Evolutionary conservation across 2,797 vertebrate species (phyloP).

Genomic region (Enteromius mattozi): DNA sequence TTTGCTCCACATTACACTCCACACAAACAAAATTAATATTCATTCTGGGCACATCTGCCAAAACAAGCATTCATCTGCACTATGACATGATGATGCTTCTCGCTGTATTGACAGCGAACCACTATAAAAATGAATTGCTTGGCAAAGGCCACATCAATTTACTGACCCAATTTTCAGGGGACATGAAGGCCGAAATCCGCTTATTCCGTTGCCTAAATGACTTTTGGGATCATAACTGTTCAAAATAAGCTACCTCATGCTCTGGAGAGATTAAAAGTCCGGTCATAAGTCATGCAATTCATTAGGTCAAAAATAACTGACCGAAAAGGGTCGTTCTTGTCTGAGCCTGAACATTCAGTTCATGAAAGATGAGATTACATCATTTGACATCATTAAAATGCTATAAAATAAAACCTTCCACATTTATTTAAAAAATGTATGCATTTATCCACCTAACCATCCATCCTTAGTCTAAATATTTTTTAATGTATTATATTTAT

Average conservation of each 20-base stretch:
- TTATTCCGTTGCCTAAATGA: constrained; percentile 64
- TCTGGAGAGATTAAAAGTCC: constrained; percentile 38
- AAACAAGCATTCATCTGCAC: constrained; percentile 61
- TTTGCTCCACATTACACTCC: constrained; percentile 26
- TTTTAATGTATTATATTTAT: not conserved
- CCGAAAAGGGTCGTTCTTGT: not conserved
- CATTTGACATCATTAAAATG: not conserved
- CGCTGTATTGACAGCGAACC: constrained; percentile 69
- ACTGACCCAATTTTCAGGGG: constrained; percentile 72
- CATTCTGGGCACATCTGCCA: constrained; percentile 65
- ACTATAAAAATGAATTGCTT: constrained; percentile 69
- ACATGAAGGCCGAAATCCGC: constrained; percentile 67
- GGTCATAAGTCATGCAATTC: constrained; percentile 47
- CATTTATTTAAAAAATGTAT: not conserved
- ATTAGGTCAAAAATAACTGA: constrained; percentile 35
- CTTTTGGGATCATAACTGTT: constrained; percentile 56
- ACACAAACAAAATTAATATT: constrained; percentile 67
- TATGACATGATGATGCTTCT: constrained; percentile 57
- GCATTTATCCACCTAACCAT: not conserved
- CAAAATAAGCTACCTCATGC: constrained; percentile 47
- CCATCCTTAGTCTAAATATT: not conserved
- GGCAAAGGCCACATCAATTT: constrained; percentile 67
- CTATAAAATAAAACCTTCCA: not conserved
- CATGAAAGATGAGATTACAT: constrained; percentile 17
- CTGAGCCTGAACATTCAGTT: not conserved